Conservation (phyloP, 2,113 vertebrate genomes). For the Heteronetta atricapilla region DNA sequence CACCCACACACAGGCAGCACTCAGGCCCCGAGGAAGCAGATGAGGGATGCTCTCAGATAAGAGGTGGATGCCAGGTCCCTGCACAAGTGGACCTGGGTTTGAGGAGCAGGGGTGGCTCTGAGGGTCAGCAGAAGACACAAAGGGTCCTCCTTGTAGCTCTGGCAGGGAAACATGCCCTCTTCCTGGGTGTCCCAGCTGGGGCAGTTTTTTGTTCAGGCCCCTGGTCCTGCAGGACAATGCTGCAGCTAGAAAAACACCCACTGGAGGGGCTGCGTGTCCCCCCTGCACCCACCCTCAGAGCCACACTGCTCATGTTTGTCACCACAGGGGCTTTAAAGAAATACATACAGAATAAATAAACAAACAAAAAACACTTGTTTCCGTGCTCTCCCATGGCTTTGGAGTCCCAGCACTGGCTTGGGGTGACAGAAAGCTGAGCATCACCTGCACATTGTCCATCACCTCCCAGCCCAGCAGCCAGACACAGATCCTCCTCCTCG, state of each 20-base stretch:
- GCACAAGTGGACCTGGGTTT: rapidly evolving
- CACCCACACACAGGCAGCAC: not conserved
- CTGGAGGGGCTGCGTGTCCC: not conserved
- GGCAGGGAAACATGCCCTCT: not conserved
- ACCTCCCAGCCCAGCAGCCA: not conserved
- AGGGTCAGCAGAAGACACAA: not conserved
- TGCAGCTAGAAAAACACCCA: not conserved
- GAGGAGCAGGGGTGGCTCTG: not conserved
- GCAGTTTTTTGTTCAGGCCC: slow-evolving; percentile 37
- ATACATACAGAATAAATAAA: no score
- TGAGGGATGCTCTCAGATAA: not conserved
- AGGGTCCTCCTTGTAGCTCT: not conserved
- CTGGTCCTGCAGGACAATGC: slow-evolving; percentile 19
- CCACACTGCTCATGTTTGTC: slow-evolving; percentile 42
- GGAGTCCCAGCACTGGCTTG: not conserved
- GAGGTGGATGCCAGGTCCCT: no score
- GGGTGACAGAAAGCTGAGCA: not conserved
- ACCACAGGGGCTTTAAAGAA: not conserved
- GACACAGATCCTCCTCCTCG: not conserved
- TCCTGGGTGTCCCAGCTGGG: not conserved
- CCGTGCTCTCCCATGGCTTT: not conserved
- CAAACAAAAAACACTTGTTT: not conserved
- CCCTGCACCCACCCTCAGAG: not conserved
- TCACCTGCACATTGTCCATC: not conserved
- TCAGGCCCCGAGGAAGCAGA: not conserved